phyloP scores from a whole-genome alignment of 2,797 vertebrate genomes.

The Somateria mollissima region DNA sequence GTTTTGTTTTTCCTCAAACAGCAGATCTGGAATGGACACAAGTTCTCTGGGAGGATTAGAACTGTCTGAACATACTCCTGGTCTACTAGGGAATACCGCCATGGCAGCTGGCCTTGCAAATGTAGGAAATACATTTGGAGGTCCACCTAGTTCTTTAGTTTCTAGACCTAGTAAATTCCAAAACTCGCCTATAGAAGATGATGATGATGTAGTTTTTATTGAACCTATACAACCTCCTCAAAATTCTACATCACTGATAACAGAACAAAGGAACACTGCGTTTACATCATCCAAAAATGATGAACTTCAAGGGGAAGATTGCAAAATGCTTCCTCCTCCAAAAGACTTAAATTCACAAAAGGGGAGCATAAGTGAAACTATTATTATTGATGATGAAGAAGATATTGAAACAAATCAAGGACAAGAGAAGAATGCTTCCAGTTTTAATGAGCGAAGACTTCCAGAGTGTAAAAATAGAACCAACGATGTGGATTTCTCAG shows the following conservation, averaged over 20 bases:
- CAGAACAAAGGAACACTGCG: slow-evolving; percentile 73
- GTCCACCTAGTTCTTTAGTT: slow-evolving; percentile 79
- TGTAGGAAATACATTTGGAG: slow-evolving; percentile 84
- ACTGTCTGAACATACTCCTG: slow-evolving; percentile 76
- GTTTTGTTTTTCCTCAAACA: slow-evolving; percentile 59
- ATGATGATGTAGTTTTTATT: slow-evolving; percentile 95
- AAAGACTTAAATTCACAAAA: slow-evolving; percentile 82
- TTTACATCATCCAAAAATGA: slow-evolving; percentile 81
- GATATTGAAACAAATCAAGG: slow-evolving; percentile 87
- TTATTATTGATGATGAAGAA: slow-evolving; percentile 98
- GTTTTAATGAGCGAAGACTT: slow-evolving; percentile 79
- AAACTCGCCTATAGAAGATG: slow-evolving; percentile 83
- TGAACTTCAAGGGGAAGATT: slow-evolving; percentile 78
- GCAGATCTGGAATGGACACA: slow-evolving; percentile 87
- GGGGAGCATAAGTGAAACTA: slow-evolving; percentile 89
- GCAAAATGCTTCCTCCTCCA: slow-evolving; percentile 76
- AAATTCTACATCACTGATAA: slow-evolving; percentile 72
- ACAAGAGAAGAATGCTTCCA: slow-evolving; percentile 81
- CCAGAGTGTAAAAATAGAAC: slow-evolving; percentile 81
- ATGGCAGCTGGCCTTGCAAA: slow-evolving; percentile 89
- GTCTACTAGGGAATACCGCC: slow-evolving; percentile 80
- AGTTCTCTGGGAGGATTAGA: slow-evolving; percentile 83
- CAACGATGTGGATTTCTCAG: slow-evolving; percentile 80
- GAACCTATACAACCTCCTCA: slow-evolving; percentile 85
- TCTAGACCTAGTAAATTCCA: slow-evolving; percentile 83